phyloP scores from a whole-genome alignment of 2,888 invertebrate genomes.

The Merodon equestris region DNA sequence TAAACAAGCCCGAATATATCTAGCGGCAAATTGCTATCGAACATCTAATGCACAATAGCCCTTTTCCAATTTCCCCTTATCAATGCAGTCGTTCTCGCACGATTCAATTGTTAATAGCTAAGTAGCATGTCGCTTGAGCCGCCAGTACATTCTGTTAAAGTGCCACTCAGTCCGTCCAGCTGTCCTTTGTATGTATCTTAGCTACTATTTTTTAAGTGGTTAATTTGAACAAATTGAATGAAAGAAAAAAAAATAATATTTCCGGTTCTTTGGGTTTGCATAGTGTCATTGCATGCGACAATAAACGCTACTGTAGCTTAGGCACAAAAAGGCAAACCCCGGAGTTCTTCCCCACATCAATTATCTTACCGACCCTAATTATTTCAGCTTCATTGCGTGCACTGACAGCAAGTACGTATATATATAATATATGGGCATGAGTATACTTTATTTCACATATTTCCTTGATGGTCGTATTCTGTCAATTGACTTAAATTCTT shows the following conservation, averaged over 20 bases:
- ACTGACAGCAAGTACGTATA: background rate
- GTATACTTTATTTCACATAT: too few relatives aligned
- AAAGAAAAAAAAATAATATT: constrained; percentile 53
- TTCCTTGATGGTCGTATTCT: too few relatives aligned
- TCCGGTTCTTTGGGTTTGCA: constrained; percentile 54
- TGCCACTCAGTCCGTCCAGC: background rate
- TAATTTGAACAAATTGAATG: constrained; percentile 60
- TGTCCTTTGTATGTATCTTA: background rate
- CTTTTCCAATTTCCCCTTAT: too few relatives aligned
- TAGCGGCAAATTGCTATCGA: too few relatives aligned
- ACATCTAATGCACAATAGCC: too few relatives aligned
- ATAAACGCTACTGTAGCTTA: constrained; percentile 2
- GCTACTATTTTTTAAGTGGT: constrained; percentile 25
- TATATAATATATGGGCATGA: too few relatives aligned
- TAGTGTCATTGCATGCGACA: constrained; percentile 25
- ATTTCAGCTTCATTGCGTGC: constrained; percentile 64
- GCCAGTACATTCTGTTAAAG: background rate
- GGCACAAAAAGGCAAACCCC: constrained; percentile 1
- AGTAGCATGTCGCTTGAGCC: too few relatives aligned
- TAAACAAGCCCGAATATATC: too few relatives aligned
- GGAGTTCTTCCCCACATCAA: constrained; percentile 37
- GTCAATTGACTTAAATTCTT: too few relatives aligned
- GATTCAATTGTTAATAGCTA: too few relatives aligned
- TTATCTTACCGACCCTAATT: constrained; percentile 56
- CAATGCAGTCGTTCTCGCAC: too few relatives aligned